A percentile compares a stretch with the other conserved stretches of the same genome.
Conservation (phyloP, 2,888 invertebrate genomes). For the Siphonodentalium dalli region DNA sequence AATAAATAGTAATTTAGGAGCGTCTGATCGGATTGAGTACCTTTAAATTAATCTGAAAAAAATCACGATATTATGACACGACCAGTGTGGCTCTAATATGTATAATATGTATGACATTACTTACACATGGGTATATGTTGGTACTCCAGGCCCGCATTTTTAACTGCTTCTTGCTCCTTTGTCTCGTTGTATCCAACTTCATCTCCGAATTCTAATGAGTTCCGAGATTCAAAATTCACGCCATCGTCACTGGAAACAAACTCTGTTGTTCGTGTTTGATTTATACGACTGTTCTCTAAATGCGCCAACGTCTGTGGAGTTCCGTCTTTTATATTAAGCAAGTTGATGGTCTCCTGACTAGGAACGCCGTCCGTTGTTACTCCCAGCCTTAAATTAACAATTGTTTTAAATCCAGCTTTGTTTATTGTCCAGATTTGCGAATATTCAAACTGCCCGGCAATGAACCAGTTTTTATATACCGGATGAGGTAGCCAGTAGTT, state of each 20-base stretch:
- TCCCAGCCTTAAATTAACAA: slow-evolving; percentile 48
- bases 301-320: slow-evolving; percentile 36
- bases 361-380: slow-evolving; percentile 33
- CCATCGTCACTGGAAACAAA: slow-evolving; percentile 37
- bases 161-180: slow-evolving; percentile 35
- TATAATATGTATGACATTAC: slow-evolving; percentile 21
- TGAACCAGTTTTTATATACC: slow-evolving; percentile 48
- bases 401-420: slow-evolving; percentile 38
- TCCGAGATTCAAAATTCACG: slow-evolving; percentile 46
- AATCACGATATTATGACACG: no score
- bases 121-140: slow-evolving; percentile 48
- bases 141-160: slow-evolving; percentile 38
- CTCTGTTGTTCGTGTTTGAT: slow-evolving; percentile 31
- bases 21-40: no score
- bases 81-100: no score
- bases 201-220: slow-evolving; percentile 53
- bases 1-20: background rate
- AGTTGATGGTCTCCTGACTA: slow-evolving; percentile 46
- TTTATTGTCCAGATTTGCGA: slow-evolving; percentile 41
- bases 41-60: no score
- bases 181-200: slow-evolving; percentile 51
- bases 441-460: slow-evolving; percentile 48
- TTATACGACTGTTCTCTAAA: slow-evolving; percentile 36
- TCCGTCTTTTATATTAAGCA: slow-evolving; percentile 45
- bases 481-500: slow-evolving; percentile 53